A percentile compares a stretch with the other conserved stretches of the same genome.
Conservation (phyloP, 1,140 invertebrate species). For the Mactra quadrangularis region DNA sequence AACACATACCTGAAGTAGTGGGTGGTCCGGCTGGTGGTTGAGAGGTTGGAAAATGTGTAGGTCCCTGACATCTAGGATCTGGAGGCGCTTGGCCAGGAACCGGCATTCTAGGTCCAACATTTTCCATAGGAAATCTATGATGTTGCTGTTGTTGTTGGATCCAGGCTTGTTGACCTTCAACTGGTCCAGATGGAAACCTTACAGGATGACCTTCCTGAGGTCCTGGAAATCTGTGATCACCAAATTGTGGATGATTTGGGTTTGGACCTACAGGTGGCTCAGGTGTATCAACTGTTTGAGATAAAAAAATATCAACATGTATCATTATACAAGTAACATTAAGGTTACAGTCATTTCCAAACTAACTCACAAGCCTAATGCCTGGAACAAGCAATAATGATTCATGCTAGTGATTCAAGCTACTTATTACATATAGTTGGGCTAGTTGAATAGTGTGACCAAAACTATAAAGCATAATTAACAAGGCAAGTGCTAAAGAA, state of each 20-base stretch:
- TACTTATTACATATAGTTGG: too few species aligned
- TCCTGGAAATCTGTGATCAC: slow-evolving; percentile 50
- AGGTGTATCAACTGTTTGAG: slow-evolving; percentile 15
- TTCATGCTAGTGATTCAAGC: too few species aligned
- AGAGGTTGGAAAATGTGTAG: background rate
- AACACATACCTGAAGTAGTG: slow-evolving; percentile 26
- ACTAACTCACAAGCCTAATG: too few species aligned
- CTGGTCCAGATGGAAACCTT: slow-evolving; percentile 33
- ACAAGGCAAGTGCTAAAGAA: too few species aligned
- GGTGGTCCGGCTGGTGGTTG: background rate
- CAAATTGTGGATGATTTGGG: slow-evolving; percentile 35
- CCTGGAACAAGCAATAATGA: too few species aligned
- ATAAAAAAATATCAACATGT: background rate
- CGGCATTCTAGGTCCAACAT: slow-evolving; percentile 61
- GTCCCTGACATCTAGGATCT: slow-evolving; percentile 45
- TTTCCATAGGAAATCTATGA: slow-evolving; percentile 65
- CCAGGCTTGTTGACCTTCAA: slow-evolving; percentile 40
- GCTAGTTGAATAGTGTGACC: too few species aligned
- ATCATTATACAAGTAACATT: background rate
- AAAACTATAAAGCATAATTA: too few species aligned
- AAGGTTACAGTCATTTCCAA: too few species aligned
- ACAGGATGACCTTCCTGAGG: slow-evolving; percentile 49
- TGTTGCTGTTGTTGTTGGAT: slow-evolving; percentile 40
- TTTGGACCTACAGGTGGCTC: slow-evolving; percentile 53
- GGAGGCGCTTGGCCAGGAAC: slow-evolving; percentile 16